Percentiles rank a stretch among this genome's conserved stretches.
phyloP scores from a whole-genome alignment of 2,888 invertebrate species.

The Ophion obscuratus region DNA sequence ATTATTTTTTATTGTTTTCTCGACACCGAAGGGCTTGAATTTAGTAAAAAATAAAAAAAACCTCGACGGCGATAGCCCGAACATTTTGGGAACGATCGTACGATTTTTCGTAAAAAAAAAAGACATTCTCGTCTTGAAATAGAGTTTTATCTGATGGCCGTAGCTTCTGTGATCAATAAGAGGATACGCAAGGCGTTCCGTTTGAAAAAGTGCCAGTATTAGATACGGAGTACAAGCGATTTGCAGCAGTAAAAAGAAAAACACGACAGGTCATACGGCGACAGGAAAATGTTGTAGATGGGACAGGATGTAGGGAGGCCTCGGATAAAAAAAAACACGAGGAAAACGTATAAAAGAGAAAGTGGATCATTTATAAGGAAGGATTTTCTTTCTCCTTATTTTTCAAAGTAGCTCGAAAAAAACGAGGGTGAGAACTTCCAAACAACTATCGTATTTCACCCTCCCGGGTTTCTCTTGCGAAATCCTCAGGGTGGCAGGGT shows the following conservation, averaged over 20 bases:
- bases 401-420: slow-evolving; percentile 39
- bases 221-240: slow-evolving; percentile 9
- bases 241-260: slow-evolving; percentile 9
- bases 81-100: too few species aligned
- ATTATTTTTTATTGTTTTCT: background rate
- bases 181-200: background rate
- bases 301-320: background rate
- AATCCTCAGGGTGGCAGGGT: slow-evolving; percentile 9
- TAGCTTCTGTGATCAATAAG: background rate
- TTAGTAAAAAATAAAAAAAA: background rate
- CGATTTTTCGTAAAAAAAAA: background rate
- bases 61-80: too few species aligned
- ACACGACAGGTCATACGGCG: slow-evolving; percentile 30
- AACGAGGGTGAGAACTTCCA: slow-evolving; percentile 46
- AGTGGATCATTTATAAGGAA: slow-evolving; percentile 59
- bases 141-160: background rate
- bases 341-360: slow-evolving; percentile 33
- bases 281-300: slow-evolving; percentile 32
- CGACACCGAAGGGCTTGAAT: background rate
- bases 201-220: background rate
- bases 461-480: slow-evolving; percentile 4
- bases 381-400: slow-evolving; percentile 45
- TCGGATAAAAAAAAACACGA: slow-evolving; percentile 26
- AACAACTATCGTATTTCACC: slow-evolving; percentile 52
- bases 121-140: background rate